Base-by-base conservation (phyloP, 1,140 invertebrate genomes). In the Leucophenga varia region DNA sequence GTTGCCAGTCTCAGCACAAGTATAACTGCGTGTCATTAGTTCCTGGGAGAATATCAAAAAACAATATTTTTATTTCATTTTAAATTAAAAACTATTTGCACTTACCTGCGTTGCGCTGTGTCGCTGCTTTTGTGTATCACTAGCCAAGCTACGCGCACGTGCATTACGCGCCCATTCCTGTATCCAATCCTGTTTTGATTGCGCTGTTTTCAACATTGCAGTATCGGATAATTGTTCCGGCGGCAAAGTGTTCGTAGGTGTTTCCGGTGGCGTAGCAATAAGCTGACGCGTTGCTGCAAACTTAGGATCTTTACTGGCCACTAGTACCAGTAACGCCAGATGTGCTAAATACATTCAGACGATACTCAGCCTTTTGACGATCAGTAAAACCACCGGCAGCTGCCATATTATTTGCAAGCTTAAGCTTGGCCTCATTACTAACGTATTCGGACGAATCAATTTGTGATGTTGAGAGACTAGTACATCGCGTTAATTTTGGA, bases 391-490 rank as follows among this genome's bases (percentile, higher is more conserved):
- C 44, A 2, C 43, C 70, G 7, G 60, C 52, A 10, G 60, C 67
- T 1, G 63, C 40, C 39, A 38, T 19, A 1, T 39, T 34, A 14
- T 61, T 56, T 8, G 59, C 59, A 36, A 58, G 54, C 14, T 64
- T 50, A 18, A 73, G 12, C 43, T 72, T 72, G 20, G 59, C 61
- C 55, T 73, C 70, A 39, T 74, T 74, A 49, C 67, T 74, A 6
- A 82, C 72, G 39, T 82, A 82, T 58, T 82, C 81, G 0, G 79
- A 82, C 48, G 78, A 77, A 43, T 82, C 81, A 31, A 82, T 81
- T 47, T 82, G 80, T 1, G 80, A 82, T 61, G 84, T 84, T 2
- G 82, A 82, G 52, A 85, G 57, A 48, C 83, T 84, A 43, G 79
- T 78, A 43, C 77, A 76, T 3, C 79, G 48, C 10, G 57, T 60